Evolutionary conservation across 2,797 vertebrate genomes (phyloP), one percentile per base, ranked within the genome.

Genomic region (Ammospiza maritima): DNA sequence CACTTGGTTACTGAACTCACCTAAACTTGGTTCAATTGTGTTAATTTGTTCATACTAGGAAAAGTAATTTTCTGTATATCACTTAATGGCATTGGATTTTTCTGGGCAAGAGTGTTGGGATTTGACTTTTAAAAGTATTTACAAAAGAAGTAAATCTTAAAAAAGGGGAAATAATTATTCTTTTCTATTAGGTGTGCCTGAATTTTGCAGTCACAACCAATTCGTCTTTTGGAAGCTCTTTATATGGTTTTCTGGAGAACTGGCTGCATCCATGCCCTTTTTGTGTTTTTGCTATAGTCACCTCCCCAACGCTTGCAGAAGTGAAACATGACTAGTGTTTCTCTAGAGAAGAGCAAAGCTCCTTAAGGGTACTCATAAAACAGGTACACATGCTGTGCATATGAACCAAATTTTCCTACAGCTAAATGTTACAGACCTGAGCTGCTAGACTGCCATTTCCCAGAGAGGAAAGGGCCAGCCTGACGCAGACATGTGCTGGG

Each of bases 101-200:
- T 73, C 72, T 89, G 50, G 2, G 19, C 61, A 48, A 82, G 85
- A 89, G 47, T 69, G 72, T 54, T 30, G 11, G 67, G 23, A 85
- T 85, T 95, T 61, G 76, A 38, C 48, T 95, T 85, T 50, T 93
- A 83, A 95, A 96, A 94, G 64, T 89, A 40, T 7, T 82, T 64
- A 16, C 6, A 61, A 67, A 76, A 82, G 14, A 5, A 53, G 1
- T 40, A 65, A 42, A 64, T 1, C 6, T 48, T 42, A 16, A n/a
- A 38, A 34, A 74, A 54, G 12, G 3, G 6, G 1, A 21, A 53
- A 36, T 65, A 11, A 20, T 75, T 75, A 6, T 80, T 74, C 30
- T 44, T 70, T 32, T 62, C 48, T 57, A 16, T 56, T 54, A 30
- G 14, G 13, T 36, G 23, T 76, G 11, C n/a, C 40, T 25, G 53